Conservation (phyloP, 2,888 invertebrate genomes). For the Ctena decussata region DNA sequence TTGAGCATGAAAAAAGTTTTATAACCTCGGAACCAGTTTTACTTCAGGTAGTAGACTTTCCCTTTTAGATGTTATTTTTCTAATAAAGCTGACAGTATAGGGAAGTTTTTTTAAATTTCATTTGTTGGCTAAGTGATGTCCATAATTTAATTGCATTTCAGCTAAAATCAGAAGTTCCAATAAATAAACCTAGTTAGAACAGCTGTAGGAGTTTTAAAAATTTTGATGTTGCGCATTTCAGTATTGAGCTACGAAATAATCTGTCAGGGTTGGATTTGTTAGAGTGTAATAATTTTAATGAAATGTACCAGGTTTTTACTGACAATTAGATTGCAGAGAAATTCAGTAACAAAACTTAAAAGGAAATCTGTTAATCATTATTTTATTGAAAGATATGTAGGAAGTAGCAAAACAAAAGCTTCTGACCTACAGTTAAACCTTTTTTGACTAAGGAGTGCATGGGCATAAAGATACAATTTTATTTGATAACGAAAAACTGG, state of each 20-base stretch:
- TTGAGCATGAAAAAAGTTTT: no score
- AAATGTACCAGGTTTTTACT: slow-evolving; percentile 6
- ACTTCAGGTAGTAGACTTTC: not conserved
- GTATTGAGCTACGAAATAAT: not conserved
- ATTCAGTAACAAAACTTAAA: slow-evolving; percentile 16
- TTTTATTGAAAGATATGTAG: slow-evolving; percentile 8
- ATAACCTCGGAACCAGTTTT: no score
- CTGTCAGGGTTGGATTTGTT: no score
- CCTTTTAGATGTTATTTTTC: not conserved
- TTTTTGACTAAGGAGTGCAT: not conserved
- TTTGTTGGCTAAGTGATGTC: slow-evolving; percentile 32
- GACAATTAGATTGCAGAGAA: not conserved
- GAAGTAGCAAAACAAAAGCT: not conserved
- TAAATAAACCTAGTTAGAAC: no score
- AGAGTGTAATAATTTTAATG: not conserved
- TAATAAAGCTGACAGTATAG: not conserved
- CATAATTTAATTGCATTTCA: slow-evolving; percentile 17
- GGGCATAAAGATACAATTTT: not conserved
- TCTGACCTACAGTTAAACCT: slow-evolving; percentile 2
- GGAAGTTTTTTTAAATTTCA: not conserved
- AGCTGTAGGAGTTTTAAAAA: slow-evolving; percentile 25
- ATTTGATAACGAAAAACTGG: not conserved
- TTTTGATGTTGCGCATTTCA: slow-evolving; percentile 16
- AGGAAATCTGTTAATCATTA: not conserved
- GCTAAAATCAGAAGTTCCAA: not conserved